Evolutionary conservation across 2,797 vertebrate genomes (phyloP), one percentile per base, ranked within the genome.

Genomic region (Sebastes alutus): DNA sequence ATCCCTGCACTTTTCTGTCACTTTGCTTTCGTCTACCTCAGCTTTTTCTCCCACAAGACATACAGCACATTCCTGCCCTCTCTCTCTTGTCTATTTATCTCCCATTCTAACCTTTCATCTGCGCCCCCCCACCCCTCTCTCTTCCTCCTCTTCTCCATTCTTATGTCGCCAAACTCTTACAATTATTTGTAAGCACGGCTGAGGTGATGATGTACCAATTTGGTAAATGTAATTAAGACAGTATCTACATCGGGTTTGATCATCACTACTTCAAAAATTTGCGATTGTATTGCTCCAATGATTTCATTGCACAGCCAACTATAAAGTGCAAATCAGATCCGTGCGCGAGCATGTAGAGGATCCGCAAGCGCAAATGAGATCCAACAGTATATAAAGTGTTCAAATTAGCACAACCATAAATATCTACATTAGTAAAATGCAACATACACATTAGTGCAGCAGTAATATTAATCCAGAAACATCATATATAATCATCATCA

Each of bases 1-100:
- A 65, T 80, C 69, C 54, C 63, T 42, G 16, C 56, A 72, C 33
- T 76, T 85, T 82, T 71, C 66, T 78, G 75, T 81, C 75, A 54
- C 70, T 77, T 82, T 35, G 16, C 69, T 74, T 76, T 83, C 67
- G 52, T 74, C 72, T 65, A 54, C n/a, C 52, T 80, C 42, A 61
- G 62, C 69, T 60, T 78, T 66, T 59, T 62, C 49, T 59, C 33
- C 6, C 67, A 8, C 25, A 18, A 38, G 20, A 68, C 75, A 55
- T 25, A 42, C 7, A 49, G 10, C 42, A 11, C 9, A 59, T 38
- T 59, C 2, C 32, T 63, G 4, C 14, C 12, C 10, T 63, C 8
- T 55, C 29, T 49, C 4, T 52, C 42, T 56, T 69, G 18, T 72
- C 25, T 38, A 35, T 64, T 42, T 60, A 70, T 25, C 20, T 63